Percentiles rank a stretch among this genome's conserved stretches.
Conservation (phyloP, 2,888 invertebrate genomes). For the Synergus laeviventris region DNA sequence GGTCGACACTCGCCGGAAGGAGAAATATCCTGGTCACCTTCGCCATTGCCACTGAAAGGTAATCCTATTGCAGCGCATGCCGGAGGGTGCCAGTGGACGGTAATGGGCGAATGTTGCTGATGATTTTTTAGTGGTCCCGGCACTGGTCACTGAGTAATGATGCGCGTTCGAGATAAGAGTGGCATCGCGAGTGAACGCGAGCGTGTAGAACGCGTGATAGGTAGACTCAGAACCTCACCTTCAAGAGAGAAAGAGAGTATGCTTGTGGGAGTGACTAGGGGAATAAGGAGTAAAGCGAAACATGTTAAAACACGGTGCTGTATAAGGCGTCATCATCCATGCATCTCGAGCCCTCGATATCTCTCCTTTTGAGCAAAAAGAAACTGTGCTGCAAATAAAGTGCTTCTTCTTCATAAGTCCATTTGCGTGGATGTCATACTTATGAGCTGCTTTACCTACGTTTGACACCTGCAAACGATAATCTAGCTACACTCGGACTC, state of each 20-base stretch:
- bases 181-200: conserved; percentile 39
- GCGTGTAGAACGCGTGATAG: conserved; percentile 22
- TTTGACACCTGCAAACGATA: neutral
- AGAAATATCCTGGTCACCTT: conserved; percentile 61
- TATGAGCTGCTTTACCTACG: conserved; percentile 5
- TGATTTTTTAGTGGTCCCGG: conserved; percentile 64
- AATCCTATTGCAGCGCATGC: conserved; percentile 46
- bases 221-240: conserved; percentile 20
- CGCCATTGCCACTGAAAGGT: conserved; percentile 46
- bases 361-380: neutral
- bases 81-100: conserved; percentile 55
- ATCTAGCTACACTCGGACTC: no score
- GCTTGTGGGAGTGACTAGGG: conserved; percentile 46
- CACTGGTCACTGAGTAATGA: conserved; percentile 69
- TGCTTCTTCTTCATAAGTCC: conserved; percentile 9
- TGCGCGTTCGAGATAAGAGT: conserved; percentile 61
- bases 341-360: conserved; percentile 22
- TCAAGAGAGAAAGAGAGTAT: conserved; percentile 42
- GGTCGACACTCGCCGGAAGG: conserved; percentile 56
- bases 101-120: conserved; percentile 68
- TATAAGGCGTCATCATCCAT: conserved; percentile 53
- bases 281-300: conserved; percentile 42
- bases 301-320: conserved; percentile 55
- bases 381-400: conserved; percentile 3
- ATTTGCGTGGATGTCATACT: neutral